These are phyloP conservation scores for Prosopocoilus inquinatus DNA, from an alignment of 2,888 invertebrate genomes.

Conservation along the genomic window DNA sequence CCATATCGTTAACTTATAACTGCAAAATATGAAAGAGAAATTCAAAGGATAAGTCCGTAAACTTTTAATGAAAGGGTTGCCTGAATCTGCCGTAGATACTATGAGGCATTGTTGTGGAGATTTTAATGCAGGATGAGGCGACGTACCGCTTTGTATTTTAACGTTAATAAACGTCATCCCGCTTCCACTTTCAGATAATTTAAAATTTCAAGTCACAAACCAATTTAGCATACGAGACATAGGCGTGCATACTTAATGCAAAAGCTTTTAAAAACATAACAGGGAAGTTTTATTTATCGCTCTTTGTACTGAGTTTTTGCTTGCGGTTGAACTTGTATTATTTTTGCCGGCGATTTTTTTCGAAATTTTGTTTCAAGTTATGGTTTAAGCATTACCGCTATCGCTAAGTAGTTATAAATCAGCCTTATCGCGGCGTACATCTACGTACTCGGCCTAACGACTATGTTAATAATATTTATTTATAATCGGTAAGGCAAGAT, in stretches of 20 bases:
- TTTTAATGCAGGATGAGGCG: too few species aligned
- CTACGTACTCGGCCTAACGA: slow-evolving; percentile 7
- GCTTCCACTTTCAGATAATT: slow-evolving; percentile 17
- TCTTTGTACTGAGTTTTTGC: slow-evolving; percentile 2
- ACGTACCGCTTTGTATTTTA: too few species aligned
- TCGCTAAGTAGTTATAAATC: slow-evolving; percentile 9
- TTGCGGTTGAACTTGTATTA: too few species aligned
- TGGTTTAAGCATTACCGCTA: too few species aligned
- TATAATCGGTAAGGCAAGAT: slow-evolving; percentile 19
- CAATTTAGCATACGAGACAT: slow-evolving; percentile 26
- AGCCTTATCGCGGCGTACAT: slow-evolving; percentile 14
- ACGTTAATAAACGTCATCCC: neutral
- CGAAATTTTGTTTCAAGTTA: too few species aligned
- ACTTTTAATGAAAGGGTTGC: too few species aligned
- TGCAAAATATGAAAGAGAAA: too few species aligned
- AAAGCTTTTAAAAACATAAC: slow-evolving; percentile 13
- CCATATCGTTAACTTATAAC: too few species aligned
- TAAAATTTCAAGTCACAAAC: slow-evolving; percentile 23
- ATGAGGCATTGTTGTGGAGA: too few species aligned
- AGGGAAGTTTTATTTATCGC: slow-evolving; percentile 20
- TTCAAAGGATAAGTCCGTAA: too few species aligned
- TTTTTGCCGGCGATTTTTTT: too few species aligned
- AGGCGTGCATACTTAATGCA: slow-evolving; percentile 1
- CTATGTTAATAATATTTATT: slow-evolving; percentile 14
- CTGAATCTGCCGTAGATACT: too few species aligned